These are phyloP conservation scores for Vollenhovia emeryi DNA, from an alignment of 1,140 invertebrate genomes.

Conservation along the genomic window DNA sequence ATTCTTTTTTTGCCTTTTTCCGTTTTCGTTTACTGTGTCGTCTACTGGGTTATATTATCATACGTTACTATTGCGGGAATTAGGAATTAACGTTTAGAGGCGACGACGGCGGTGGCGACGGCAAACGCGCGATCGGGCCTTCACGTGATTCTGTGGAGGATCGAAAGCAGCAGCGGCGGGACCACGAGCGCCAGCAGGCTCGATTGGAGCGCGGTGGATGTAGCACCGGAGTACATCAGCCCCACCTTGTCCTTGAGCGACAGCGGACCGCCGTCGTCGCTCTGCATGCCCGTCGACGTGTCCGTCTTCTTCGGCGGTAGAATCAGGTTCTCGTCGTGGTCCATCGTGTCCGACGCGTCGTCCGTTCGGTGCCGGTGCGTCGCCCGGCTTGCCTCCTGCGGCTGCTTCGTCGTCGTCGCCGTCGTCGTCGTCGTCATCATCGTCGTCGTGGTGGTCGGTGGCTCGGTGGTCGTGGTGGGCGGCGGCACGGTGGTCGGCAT, in stretches of 20 bases:
- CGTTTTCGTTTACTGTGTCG: constrained; percentile 35
- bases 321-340: constrained; percentile 79
- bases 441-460: constrained; percentile 88
- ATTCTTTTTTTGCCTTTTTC: constrained; percentile 61
- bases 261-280: constrained; percentile 78
- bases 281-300: constrained; percentile 73
- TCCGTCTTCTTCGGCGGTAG: constrained; percentile 77
- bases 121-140: constrained; percentile 48
- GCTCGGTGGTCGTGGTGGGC: constrained; percentile 90
- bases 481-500: constrained; percentile 92
- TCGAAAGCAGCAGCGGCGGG: constrained; percentile 53
- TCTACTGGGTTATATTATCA: constrained; percentile 59
- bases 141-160: constrained; percentile 79
- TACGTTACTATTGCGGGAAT: constrained; percentile 75
- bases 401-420: constrained; percentile 20
- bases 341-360: background rate
- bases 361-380: background rate
- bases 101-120: background rate
- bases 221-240: constrained; percentile 38
- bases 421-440: constrained; percentile 84
- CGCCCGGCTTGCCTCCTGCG: constrained; percentile 24
- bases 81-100: constrained; percentile 63
- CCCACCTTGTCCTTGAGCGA: constrained; percentile 80
- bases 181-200: constrained; percentile 53
- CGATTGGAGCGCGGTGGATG: constrained; percentile 19